Evolutionary conservation across 1,140 invertebrate genomes (phyloP).

Genomic region (Drosophila funebris): DNA sequence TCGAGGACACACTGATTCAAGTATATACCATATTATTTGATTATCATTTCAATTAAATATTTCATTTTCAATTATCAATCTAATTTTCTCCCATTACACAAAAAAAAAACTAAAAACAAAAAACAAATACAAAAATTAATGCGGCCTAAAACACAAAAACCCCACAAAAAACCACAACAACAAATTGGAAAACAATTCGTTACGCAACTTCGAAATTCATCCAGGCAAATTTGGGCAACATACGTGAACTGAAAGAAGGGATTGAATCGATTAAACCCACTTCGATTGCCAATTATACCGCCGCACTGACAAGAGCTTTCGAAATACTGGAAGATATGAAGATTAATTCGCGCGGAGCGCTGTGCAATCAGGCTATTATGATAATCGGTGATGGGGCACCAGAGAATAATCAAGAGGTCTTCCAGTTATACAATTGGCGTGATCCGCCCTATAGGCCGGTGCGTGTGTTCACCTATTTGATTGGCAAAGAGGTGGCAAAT

Average conservation of each 20-base stretch:
- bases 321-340: constrained; percentile 89
- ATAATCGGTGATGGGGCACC: constrained; percentile 98
- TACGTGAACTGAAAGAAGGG: constrained; percentile 92
- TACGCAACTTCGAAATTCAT: constrained; percentile 55
- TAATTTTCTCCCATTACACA: constrained; percentile 45
- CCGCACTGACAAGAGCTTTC: constrained; percentile 95
- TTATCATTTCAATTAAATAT: constrained; percentile 8
- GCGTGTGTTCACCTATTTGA: constrained; percentile 98
- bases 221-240: constrained; percentile 94
- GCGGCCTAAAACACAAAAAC: neutral
- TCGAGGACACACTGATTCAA: constrained; percentile 93
- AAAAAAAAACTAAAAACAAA: constrained; percentile 11
- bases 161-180: constrained; percentile 2
- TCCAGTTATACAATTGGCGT: constrained; percentile 93
- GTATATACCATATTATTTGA: constrained; percentile 84
- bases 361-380: constrained; percentile 95
- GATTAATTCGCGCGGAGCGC: constrained; percentile 86
- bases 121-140: constrained; percentile 9
- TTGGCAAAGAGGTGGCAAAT: constrained; percentile 94
- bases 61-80: constrained; percentile 34
- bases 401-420: constrained; percentile 95
- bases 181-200: constrained; percentile 18
- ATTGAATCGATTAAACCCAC: constrained; percentile 91
- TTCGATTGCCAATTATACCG: constrained; percentile 97
- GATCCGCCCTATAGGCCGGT: constrained; percentile 90